Evolutionary conservation across 2,113 vertebrate genomes (phyloP).

Genomic region (Dunckerocampus dactyliophorus): DNA sequence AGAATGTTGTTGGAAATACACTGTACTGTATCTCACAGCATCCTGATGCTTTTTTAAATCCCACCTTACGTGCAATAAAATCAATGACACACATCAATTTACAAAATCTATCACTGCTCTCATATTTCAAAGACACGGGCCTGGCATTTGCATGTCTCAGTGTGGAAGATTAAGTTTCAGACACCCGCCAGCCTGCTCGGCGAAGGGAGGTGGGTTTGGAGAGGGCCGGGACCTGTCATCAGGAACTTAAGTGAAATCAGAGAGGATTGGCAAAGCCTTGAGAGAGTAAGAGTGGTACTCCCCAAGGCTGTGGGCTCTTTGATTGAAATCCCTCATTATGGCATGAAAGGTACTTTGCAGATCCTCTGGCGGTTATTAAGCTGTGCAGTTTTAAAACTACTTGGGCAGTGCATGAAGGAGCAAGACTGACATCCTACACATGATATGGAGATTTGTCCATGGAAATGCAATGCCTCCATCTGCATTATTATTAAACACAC

Average conservation of each 20-base stretch:
- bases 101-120: constrained; percentile 43
- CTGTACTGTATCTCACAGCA: neutral
- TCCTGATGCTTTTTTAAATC: neutral
- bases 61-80: neutral
- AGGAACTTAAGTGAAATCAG: constrained; percentile 52
- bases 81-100: constrained; percentile 23
- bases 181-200: constrained; percentile 10
- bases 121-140: constrained; percentile 54
- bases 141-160: constrained; percentile 33
- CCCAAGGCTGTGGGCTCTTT: constrained; percentile 12
- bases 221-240: constrained; percentile 30
- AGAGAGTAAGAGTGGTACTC: constrained; percentile 16
- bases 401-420: constrained; percentile 38
- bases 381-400: constrained; percentile 39
- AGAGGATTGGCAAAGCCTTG: constrained; percentile 20
- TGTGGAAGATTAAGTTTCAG: constrained; percentile 50
- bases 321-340: constrained; percentile 35
- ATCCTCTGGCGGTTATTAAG: constrained; percentile 43
- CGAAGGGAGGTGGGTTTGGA: constrained; percentile 26
- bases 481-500: no score
- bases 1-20: no score
- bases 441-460: constrained; percentile 32
- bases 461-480: constrained; percentile 13
- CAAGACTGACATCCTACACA: constrained; percentile 31
- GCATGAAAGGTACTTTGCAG: constrained; percentile 37